These are phyloP conservation scores for Dromococcyx pavoninus DNA, from an alignment of 2,797 vertebrate genomes.

Conservation along the genomic window DNA sequence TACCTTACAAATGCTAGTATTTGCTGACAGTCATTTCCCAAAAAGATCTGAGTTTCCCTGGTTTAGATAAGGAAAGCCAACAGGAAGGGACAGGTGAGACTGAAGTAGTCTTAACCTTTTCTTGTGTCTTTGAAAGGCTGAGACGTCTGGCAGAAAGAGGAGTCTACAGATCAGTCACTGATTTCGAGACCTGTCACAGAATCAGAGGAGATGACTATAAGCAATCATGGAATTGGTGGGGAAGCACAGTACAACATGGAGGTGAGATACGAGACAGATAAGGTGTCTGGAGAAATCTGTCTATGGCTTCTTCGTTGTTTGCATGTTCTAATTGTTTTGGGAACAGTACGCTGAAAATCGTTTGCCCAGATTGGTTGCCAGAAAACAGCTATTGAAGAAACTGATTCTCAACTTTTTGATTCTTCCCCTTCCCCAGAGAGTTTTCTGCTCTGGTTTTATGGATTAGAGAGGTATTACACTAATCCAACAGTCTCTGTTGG, in stretches of 20 bases:
- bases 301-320: not conserved
- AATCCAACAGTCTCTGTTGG: not conserved
- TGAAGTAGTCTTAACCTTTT: not conserved
- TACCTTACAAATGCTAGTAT: not conserved
- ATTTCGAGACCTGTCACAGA: not conserved
- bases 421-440: not conserved
- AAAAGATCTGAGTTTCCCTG: not conserved
- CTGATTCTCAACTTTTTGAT: not conserved
- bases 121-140: not conserved
- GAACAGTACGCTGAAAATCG: not conserved
- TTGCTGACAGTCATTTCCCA: not conserved
- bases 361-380: not conserved
- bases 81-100: not conserved
- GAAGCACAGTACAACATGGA: not conserved
- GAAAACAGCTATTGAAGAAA: not conserved
- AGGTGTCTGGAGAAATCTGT: not conserved
- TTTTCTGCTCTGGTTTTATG: not conserved
- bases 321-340: not conserved
- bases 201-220: not conserved
- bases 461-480: not conserved
- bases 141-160: not conserved
- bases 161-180: not conserved
- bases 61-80: not conserved
- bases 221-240: accelerated
- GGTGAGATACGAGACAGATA: not conserved